Evolutionary conservation across 2,888 invertebrate species (phyloP), one percentile per base, ranked within the genome.

Genomic region (Eretmocerus hayati): DNA sequence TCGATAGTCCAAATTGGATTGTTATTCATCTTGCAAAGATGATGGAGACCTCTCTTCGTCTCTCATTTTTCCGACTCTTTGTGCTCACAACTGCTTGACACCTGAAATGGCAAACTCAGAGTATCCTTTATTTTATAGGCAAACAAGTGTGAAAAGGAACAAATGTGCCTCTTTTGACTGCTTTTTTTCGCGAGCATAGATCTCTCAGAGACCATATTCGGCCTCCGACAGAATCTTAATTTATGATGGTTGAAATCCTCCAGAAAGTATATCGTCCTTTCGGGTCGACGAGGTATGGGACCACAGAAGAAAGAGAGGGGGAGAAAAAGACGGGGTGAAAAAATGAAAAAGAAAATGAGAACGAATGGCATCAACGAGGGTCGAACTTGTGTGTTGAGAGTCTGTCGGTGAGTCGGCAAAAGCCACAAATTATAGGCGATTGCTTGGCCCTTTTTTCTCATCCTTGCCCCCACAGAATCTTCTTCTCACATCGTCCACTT

Each of bases 381-480:
- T 13, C 26, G 26, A 26, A 26, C 26, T 6, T 6, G 26, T 26
- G 26, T 26, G 26, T 26, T 9, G 46, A 44, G 49, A 31, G 42
- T 42, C 46, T 39, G 42, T 49, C 40, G 48, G 48, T 46, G 48
- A 55, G 61, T 59, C 64, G 63, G 62, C 58, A 48, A 50, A 60
- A 54, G 60, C 61, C 60, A 60, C 68, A 69, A 70, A 69, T 69
- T 67, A 68, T 63, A 68, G 67, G 56, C 61, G 63, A 64, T 64
- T 60, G 57, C 41, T 49, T 45, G 49, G 50, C 52, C 54, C 59
- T 60, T 56, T 57, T 35, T 36, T 36, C 33, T 46, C 41, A n/a
- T 11, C 11, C 8, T 11, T 6, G 26, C 26, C 26, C 26, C n/a
- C n/a, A n/a, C n/a, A n/a, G n/a, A n/a, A n/a, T n/a, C n/a, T n/a